These are phyloP conservation scores for Sebastes ruberrimus DNA, from an alignment of 2,797 vertebrate species.

Conservation along the genomic window DNA sequence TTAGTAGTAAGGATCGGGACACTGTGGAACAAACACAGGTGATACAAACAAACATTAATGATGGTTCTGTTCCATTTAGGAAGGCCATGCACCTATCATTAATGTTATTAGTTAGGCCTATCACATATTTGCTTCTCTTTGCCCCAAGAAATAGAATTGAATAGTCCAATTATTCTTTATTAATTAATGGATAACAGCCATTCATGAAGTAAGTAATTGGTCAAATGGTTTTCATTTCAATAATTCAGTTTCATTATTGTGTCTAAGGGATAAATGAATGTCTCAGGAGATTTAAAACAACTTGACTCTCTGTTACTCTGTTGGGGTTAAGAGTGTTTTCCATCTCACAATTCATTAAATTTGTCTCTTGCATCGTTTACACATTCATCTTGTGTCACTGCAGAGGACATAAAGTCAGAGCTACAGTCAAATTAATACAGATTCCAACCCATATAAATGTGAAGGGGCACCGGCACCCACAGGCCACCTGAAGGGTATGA, in stretches of 20 bases:
- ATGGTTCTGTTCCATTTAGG: neutral
- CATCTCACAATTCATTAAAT: neutral
- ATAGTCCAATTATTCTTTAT: neutral
- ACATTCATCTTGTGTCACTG: neutral
- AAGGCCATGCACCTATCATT: neutral
- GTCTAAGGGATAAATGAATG: neutral
- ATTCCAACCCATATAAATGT: conserved; percentile 12
- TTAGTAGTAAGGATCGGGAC: neutral
- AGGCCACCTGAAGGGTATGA: conserved; percentile 1
- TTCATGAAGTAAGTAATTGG: neutral
- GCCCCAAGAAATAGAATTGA: neutral
- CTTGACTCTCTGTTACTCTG: neutral
- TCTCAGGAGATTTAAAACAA: neutral
- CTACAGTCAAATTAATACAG: neutral
- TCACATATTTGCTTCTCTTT: neutral
- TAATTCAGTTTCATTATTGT: neutral
- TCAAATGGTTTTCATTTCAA: neutral
- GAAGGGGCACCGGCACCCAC: neutral
- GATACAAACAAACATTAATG: neutral
- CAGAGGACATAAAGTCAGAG: conserved; percentile 2
- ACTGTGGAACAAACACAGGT: neutral
- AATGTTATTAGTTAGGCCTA: neutral
- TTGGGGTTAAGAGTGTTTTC: neutral
- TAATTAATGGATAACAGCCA: neutral
- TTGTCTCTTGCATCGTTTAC: neutral